Evolutionary conservation across 2,888 invertebrate genomes (phyloP), one percentile per base, ranked within the genome.

Genomic region (Caenorhabditis zanzibari): DNA sequence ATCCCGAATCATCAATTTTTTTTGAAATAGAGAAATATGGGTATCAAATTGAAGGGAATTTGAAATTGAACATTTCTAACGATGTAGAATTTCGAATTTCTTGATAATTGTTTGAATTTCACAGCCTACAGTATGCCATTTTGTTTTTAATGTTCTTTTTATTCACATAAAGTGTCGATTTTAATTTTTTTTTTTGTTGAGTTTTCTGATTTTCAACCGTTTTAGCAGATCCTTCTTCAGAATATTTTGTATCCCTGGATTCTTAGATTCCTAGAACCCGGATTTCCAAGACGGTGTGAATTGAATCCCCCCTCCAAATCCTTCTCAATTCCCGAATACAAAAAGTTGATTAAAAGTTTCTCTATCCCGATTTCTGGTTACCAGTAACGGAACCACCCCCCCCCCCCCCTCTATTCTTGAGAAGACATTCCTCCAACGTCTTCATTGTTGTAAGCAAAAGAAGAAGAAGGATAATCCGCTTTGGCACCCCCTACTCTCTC

Each of bases 401-500:
- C 47, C n/a, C 22, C n/a, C n/a, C n/a, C n/a, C n/a, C n/a, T n/a
- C n/a, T n/a, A n/a, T n/a, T n/a, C n/a, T n/a, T n/a, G n/a, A n/a
- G n/a, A 41, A 4, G 26, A 19, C 26, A 19, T 41, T n/a, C n/a
- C n/a, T n/a, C n/a, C 9, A 35, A 56, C 19, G 49, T 38, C 38
- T 38, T 38, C 38, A 10, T 38, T 12, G 49, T 54, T 68, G 68
- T 35, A 54, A 22, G 52, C 22, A 9, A 28, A 28, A 71, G 47
- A 47, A 58, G 26, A n/a, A 14, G 38, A 32, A 22, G 64, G 64
- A 75, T 75, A 75, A 75, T 75, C 75, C 64, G 75, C 75, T 59
- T 75, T 75, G 75, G 75, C 75, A 75, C 74, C 63, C 56, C 63
- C 56, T n/a, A n/a, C n/a, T n/a, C 41, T 49, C 49, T 38, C 38